Evolutionary conservation across 2,888 invertebrate genomes (phyloP), one percentile per base, ranked within the genome.

Genomic region (Phania funesta): DNA sequence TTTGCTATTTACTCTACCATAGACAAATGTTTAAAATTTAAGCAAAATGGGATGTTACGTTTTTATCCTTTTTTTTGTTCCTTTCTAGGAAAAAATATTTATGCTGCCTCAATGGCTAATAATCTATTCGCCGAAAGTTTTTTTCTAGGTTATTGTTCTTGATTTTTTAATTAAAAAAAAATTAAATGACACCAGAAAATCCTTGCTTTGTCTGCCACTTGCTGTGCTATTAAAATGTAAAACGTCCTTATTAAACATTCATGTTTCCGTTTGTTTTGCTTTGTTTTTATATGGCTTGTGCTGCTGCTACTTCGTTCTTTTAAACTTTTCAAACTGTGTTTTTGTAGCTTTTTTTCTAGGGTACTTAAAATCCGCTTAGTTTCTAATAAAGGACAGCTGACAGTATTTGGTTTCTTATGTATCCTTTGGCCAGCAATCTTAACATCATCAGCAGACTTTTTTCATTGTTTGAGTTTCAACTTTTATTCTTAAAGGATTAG

Each of bases 141-240:
- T 32, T 44, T 29, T 26, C 24, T 32, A 11, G 20, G 18, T 26
- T 44, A 20, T 35, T 65, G 8, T 18, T 64, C 16, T 62, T 41
- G 22, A 1, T 26, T 16, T 62, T 54, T 16, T 62, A 7, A 5
- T 60, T 54, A 7, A 22, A 18, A 35, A 26, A 48, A 13, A 50
- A 35, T 20, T 38, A 71, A 22, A 20, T 32, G 46, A 32, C 48
- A 65, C 56, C 13, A 35, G 5, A 24, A 67, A 52, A 38, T 70
- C 56, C 38, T 50, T 60, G 44, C 46, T 54, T 64, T 20, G 38
- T 70, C 16, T 41, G 50, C 68, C 77, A 74, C 68, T 81, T 81
- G 81, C 81, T 73, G 73, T 35, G 77, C 58, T 65, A 68, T 65
- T 74, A 68, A n/a, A 67, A 70, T 77, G 77, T 67, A 46, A 60